Percentiles rank a stretch among this genome's conserved stretches.
phyloP scores from a whole-genome alignment of 2,888 invertebrate species.

The Oxyscelio sp. region DNA sequence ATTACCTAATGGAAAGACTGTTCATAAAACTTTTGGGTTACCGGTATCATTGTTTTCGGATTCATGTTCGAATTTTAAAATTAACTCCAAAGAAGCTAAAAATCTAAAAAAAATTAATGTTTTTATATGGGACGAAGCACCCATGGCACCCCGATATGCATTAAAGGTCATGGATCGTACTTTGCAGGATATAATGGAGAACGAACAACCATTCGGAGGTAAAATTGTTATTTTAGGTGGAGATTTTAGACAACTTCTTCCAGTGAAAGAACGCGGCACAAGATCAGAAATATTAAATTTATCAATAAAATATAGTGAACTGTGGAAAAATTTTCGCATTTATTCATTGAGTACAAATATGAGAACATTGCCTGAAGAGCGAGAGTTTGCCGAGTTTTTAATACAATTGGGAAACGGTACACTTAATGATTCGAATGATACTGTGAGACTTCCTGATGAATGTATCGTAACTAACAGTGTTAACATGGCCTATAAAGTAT shows the following conservation, averaged over 20 bases:
- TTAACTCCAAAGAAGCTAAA: conserved; percentile 70
- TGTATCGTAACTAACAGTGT: conserved; percentile 48
- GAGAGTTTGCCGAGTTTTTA: conserved; percentile 56
- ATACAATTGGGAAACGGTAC: conserved; percentile 65
- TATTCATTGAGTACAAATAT: conserved; percentile 75
- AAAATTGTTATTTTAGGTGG: conserved; percentile 70
- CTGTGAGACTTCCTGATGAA: conserved; percentile 49
- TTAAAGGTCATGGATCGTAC: conserved; percentile 74
- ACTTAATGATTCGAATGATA: conserved; percentile 70
- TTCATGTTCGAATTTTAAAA: conserved; percentile 70
- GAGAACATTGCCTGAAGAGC: conserved; percentile 45
- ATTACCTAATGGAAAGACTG: conserved; percentile 79
- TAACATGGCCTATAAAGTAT: conserved; percentile 63
- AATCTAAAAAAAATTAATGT: conserved; percentile 63
- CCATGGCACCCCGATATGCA: too few relatives aligned
- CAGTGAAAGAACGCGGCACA: conserved; percentile 52
- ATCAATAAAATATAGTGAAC: conserved; percentile 75
- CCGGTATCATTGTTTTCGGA: conserved; percentile 46
- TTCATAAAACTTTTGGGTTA: conserved; percentile 71
- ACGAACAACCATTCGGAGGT: conserved; percentile 75
- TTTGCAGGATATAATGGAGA: conserved; percentile 76
- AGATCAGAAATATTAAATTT: conserved; percentile 70
- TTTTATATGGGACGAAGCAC: too few relatives aligned
- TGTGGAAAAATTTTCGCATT: conserved; percentile 72
- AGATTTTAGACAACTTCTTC: conserved; percentile 56